Percentiles rank a stretch among this genome's conserved stretches.
Evolutionary conservation across 2,797 vertebrate genomes (phyloP).

Genomic region (Furcifer pardalis): DNA sequence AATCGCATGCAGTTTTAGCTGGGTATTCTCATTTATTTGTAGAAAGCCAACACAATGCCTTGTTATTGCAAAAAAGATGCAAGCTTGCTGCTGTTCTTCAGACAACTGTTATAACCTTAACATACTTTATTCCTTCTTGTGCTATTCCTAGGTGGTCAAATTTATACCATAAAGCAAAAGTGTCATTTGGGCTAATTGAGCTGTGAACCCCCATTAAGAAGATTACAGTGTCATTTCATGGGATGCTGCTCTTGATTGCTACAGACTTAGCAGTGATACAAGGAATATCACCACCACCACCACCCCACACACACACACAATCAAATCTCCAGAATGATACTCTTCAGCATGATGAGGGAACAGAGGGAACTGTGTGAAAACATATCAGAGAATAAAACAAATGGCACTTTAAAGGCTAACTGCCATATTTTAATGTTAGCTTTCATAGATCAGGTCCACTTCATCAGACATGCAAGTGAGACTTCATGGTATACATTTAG

Average conservation of each 20-base stretch:
- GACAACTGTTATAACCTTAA: not conserved
- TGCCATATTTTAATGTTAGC: no score
- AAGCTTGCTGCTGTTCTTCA: not conserved
- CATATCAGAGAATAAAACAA: no score
- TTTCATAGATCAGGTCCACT: no score
- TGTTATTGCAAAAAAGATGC: not conserved
- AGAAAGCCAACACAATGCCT: not conserved
- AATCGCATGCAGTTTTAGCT: not conserved
- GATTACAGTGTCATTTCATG: not conserved
- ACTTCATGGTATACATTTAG: no score
- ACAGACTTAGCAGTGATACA: not conserved
- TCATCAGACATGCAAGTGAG: no score
- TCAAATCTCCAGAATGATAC: not conserved
- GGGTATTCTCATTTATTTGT: not conserved
- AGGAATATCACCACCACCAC: not conserved
- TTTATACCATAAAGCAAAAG: not conserved
- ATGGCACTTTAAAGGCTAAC: no score
- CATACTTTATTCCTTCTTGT: not conserved
- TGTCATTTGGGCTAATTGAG: not conserved
- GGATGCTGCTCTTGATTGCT: slow-evolving; percentile 21
- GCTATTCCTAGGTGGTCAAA: not conserved
- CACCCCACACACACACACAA: not conserved
- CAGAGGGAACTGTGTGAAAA: not conserved
- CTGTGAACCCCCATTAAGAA: not conserved
- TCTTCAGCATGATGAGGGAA: not conserved